These are phyloP conservation scores for Ametastegia equiseti DNA, from an alignment of 2,888 invertebrate genomes.

Conservation along the genomic window DNA sequence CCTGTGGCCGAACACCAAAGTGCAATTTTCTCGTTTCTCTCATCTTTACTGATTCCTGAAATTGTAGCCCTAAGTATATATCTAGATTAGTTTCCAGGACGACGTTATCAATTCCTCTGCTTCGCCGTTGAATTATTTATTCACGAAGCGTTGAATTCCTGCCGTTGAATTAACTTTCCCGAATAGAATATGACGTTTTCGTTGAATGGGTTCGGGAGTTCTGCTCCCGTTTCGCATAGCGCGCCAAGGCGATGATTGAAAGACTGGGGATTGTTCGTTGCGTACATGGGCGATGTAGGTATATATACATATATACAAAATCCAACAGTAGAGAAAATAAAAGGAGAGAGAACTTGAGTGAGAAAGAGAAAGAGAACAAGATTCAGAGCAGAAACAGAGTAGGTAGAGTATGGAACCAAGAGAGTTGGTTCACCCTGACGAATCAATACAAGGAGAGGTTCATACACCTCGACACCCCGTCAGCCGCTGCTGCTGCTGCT, in stretches of 20 bases:
- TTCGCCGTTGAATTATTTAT: not conserved
- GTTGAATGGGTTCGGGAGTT: not conserved
- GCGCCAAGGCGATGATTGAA: not conserved
- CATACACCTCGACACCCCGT: constrained; percentile 52
- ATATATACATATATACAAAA: too few species aligned
- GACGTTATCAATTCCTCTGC: not conserved
- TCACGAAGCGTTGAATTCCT: not conserved
- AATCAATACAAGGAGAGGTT: constrained; percentile 56
- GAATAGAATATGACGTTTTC: not conserved
- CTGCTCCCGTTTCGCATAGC: not conserved
- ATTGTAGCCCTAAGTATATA: too few species aligned
- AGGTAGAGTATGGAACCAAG: constrained; percentile 8
- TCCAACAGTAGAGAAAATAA: not conserved
- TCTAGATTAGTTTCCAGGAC: too few species aligned
- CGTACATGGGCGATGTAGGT: not conserved
- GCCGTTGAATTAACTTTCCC: not conserved
- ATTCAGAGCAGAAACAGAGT: not conserved
- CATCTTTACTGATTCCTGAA: too few species aligned
- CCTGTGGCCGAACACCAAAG: too few species aligned
- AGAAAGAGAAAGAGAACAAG: not conserved
- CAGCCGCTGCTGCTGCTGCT: constrained; percentile 6
- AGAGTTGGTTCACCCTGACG: constrained; percentile 47
- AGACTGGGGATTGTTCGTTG: not conserved
- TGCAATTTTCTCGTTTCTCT: too few species aligned
- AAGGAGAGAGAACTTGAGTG: not conserved